Conservation (phyloP, 2,113 vertebrate species). For the Gallinago undulata region DNA sequence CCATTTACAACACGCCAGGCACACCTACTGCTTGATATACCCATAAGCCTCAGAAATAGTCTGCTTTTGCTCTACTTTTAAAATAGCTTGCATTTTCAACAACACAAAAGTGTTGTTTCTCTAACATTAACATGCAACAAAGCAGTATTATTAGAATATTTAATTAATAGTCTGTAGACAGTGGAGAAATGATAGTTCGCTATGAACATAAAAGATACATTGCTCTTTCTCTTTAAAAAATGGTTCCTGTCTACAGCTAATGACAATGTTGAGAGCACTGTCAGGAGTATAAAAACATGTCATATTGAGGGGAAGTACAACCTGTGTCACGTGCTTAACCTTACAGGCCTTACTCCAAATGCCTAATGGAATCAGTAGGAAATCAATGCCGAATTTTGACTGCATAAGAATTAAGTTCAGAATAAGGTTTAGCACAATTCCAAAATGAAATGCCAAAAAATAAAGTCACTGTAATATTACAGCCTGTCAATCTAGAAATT, state of each 20-base stretch:
- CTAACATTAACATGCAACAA: not conserved
- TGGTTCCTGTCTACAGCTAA: not conserved
- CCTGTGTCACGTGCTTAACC: not conserved
- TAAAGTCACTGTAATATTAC: not conserved
- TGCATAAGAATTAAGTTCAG: not conserved
- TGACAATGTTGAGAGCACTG: not conserved
- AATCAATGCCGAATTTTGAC: not conserved
- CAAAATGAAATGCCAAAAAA: not conserved
- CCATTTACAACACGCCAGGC: conserved; percentile 31
- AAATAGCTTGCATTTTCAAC: not conserved
- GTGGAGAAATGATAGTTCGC: not conserved
- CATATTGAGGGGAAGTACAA: not conserved
- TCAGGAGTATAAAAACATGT: not conserved
- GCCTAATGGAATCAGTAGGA: not conserved
- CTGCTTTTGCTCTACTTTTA: not conserved
- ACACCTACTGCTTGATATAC: conserved; percentile 29
- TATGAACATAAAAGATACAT: not conserved
- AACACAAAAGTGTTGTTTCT: not conserved
- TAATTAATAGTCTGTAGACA: not conserved
- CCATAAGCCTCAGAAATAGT: not conserved
- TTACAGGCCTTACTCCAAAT: not conserved
- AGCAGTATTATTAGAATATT: not conserved
- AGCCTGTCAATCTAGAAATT: not conserved
- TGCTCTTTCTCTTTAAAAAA: not conserved
- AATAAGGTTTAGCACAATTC: not conserved